Conservation (phyloP, 2,888 invertebrate genomes). For the Plebejus melissa region DNA sequence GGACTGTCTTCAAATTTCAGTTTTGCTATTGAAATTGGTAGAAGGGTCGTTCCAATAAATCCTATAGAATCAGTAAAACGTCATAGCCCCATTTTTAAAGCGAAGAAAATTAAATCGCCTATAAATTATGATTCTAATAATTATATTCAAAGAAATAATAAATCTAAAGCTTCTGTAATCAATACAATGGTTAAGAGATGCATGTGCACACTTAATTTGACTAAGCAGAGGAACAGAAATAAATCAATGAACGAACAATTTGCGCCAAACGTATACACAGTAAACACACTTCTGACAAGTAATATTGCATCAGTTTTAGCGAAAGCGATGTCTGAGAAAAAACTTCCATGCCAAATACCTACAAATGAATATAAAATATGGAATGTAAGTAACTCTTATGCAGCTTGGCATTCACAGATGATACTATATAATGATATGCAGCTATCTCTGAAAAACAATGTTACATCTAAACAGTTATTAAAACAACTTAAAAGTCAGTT, state of each 20-base stretch:
- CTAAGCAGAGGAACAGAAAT: not conserved
- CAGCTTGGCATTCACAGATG: not conserved
- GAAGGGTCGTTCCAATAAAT: not conserved
- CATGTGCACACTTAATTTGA: slow-evolving; percentile 5
- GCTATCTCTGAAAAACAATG: not conserved
- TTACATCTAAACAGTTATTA: slow-evolving; percentile 18
- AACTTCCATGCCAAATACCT: not conserved
- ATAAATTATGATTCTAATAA: not conserved
- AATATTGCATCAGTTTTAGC: not conserved
- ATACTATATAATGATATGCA: not conserved
- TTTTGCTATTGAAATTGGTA: slow-evolving; percentile 12
- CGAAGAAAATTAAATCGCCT: not conserved
- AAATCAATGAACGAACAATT: not conserved
- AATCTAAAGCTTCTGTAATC: slow-evolving; percentile 3
- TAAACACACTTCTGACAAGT: not conserved
- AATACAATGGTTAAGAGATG: slow-evolving; percentile 8
- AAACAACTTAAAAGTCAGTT: slow-evolving; percentile 32
- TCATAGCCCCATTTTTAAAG: not conserved
- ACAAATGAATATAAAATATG: not conserved
- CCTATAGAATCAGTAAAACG: not conserved
- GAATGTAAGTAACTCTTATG: not conserved
- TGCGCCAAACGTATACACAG: slow-evolving; percentile 14
- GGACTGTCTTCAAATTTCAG: slow-evolving; percentile 1
- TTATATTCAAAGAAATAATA: not conserved
- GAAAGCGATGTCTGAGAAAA: not conserved